phyloP scores from a whole-genome alignment of 2,113 vertebrate genomes.

The Melospiza melodia region DNA sequence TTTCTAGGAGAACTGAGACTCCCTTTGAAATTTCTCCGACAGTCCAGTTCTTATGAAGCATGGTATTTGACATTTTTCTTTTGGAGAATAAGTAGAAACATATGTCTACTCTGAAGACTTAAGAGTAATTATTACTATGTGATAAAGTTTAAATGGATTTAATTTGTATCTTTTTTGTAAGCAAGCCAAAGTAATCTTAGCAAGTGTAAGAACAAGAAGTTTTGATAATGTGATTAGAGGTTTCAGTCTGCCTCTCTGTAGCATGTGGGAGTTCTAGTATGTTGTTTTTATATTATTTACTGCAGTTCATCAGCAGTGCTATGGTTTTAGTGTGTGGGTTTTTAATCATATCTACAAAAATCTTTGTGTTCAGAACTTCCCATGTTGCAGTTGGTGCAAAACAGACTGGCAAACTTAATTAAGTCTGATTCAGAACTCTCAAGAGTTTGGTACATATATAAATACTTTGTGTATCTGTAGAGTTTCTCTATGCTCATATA shows the following conservation, averaged over 20 bases:
- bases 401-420: not conserved
- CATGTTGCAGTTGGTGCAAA: not conserved
- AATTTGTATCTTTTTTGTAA: slow-evolving; percentile 9
- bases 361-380: not conserved
- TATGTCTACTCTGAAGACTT: slow-evolving; percentile 14
- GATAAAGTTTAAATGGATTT: slow-evolving; percentile 51
- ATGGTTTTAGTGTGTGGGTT: not conserved
- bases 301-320: not conserved
- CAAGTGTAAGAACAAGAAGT: slow-evolving; percentile 32
- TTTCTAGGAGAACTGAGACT: slow-evolving; percentile 94
- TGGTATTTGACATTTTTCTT: slow-evolving; percentile 81
- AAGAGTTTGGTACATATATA: not conserved
- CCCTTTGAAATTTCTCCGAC: slow-evolving; percentile 87
- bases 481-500: not conserved
- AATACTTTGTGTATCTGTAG: not conserved
- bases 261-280: slow-evolving; percentile 4
- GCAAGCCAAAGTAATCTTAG: slow-evolving; percentile 49
- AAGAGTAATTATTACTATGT: slow-evolving; percentile 30
- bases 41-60: slow-evolving; percentile 88
- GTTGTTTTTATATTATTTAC: slow-evolving; percentile 9
- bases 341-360: not conserved
- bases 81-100: slow-evolving; percentile 36
- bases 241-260: not conserved
- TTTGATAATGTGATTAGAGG: slow-evolving; percentile 19
- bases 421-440: not conserved